A percentile compares a stretch with the other conserved stretches of the same genome.
phyloP scores from a whole-genome alignment of 2,888 invertebrate genomes.

The Thereva unica region DNA sequence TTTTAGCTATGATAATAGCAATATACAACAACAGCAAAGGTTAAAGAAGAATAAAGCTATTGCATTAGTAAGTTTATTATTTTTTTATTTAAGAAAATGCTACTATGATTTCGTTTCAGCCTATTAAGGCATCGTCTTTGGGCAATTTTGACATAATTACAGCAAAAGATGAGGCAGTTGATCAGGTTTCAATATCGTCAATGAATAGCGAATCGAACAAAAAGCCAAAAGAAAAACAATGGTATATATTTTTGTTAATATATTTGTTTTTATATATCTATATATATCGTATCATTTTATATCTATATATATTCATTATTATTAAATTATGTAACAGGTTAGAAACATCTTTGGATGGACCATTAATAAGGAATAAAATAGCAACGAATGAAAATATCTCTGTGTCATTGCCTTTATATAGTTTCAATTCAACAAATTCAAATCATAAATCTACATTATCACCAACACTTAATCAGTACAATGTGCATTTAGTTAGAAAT shows the following conservation, averaged over 20 bases:
- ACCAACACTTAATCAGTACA: slow-evolving; percentile 18
- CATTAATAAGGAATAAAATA: slow-evolving; percentile 46
- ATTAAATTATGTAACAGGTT: slow-evolving; percentile 43
- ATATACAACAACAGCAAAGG: slow-evolving; percentile 26
- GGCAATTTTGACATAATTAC: slow-evolving; percentile 44
- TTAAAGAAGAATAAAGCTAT: slow-evolving; percentile 19
- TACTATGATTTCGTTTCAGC: slow-evolving; percentile 1
- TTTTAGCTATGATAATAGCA: slow-evolving; percentile 32
- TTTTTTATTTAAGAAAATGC: background rate
- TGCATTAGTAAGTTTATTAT: slow-evolving; percentile 11
- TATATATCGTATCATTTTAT: background rate
- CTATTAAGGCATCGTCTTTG: slow-evolving; percentile 44
- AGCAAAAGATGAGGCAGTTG: slow-evolving; percentile 43
- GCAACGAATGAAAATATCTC: background rate
- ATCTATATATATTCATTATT: background rate
- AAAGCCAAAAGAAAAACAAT: slow-evolving; percentile 54
- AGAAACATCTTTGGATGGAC: slow-evolving; percentile 57
- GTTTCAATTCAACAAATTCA: no score
- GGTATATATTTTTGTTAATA: slow-evolving; percentile 44
- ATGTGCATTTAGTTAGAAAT: background rate
- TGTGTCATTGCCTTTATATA: background rate
- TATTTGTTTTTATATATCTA: background rate
- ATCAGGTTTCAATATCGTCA: slow-evolving; percentile 55
- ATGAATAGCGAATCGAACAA: slow-evolving; percentile 52
- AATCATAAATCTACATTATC: slow-evolving; percentile 13